Conservation (phyloP, 2,888 invertebrate genomes). For the Aphelenchoides bicaudatus region DNA sequence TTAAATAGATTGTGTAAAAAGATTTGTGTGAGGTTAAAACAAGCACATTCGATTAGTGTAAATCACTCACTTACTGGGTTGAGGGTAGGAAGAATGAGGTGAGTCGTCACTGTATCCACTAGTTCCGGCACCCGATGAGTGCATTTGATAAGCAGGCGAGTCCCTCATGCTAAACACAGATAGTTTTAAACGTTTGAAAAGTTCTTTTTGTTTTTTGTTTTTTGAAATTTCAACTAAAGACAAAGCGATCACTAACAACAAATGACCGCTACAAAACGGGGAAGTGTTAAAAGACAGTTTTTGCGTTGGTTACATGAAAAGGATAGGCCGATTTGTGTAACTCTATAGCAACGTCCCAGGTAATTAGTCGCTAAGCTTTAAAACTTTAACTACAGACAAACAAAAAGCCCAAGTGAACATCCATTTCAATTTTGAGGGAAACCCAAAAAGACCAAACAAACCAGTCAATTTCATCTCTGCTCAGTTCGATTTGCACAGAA, state of each 20-base stretch:
- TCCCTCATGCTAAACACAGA: conserved; percentile 48
- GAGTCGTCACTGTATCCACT: conserved; percentile 18
- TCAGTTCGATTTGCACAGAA: conserved; percentile 40
- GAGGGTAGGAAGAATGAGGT: too few relatives aligned
- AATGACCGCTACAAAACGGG: not conserved
- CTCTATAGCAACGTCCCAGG: too few relatives aligned
- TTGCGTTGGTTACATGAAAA: too few relatives aligned
- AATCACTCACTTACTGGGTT: conserved; percentile 28
- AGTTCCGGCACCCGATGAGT: conserved; percentile 33
- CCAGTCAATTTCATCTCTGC: conserved; percentile 52
- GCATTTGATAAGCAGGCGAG: conserved; percentile 44
- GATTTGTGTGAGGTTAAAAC: not conserved
- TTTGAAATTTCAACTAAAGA: conserved; percentile 13
- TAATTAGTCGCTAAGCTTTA: too few relatives aligned
- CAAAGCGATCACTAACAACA: conserved; percentile 3
- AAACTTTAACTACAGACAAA: conserved; percentile 16
- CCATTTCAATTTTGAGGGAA: too few relatives aligned
- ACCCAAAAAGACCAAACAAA: too few relatives aligned
- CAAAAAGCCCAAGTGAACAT: not conserved
- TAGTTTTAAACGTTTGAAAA: not conserved
- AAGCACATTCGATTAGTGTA: conserved; percentile 3
- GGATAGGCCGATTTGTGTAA: too few relatives aligned
- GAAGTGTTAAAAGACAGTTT: not conserved
- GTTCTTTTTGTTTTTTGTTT: too few relatives aligned
- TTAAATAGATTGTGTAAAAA: not conserved